phyloP scores from a whole-genome alignment of 2,888 invertebrate species.

The Ommatoiulus sabulosus region DNA sequence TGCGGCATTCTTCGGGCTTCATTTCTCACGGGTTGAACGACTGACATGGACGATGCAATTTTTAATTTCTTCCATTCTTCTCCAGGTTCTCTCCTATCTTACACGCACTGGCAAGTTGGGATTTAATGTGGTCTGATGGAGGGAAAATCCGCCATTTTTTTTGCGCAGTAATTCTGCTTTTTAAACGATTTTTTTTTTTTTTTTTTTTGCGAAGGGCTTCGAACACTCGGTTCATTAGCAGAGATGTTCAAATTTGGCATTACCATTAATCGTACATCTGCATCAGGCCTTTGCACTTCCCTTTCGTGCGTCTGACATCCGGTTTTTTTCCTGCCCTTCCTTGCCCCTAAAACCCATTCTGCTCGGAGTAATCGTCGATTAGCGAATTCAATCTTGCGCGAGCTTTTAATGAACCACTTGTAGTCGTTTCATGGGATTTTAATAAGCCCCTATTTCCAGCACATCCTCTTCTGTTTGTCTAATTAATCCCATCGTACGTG shows the following conservation, averaged over 20 bases:
- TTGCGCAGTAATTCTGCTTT: too few relatives aligned
- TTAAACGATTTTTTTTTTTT: too few relatives aligned
- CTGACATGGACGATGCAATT: not conserved
- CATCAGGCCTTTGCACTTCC: too few relatives aligned
- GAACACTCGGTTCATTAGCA: too few relatives aligned
- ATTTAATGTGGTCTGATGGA: not conserved
- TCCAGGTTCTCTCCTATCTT: too few relatives aligned
- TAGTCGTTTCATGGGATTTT: slow-evolving; percentile 5
- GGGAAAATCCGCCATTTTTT: slow-evolving; percentile 18
- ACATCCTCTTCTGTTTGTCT: slow-evolving; percentile 18
- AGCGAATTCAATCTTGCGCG: not conserved
- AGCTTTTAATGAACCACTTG: slow-evolving; percentile 34
- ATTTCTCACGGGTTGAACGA: not conserved
- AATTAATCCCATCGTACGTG: slow-evolving; percentile 22
- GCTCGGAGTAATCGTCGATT: slow-evolving; percentile 7
- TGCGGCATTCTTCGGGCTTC: not conserved
- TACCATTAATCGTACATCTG: too few relatives aligned
- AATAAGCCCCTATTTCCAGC: slow-evolving; percentile 18
- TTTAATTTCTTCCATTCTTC: not conserved
- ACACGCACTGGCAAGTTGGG: too few relatives aligned
- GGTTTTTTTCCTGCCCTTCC: not conserved
- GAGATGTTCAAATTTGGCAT: too few relatives aligned
- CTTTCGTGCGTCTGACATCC: not conserved
- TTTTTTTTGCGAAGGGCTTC: too few relatives aligned
- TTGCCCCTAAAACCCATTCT: not conserved